Evolutionary conservation across 2,113 vertebrate species (phyloP), one percentile per base, ranked within the genome.

Genomic region (Eonycteris spelaea): DNA sequence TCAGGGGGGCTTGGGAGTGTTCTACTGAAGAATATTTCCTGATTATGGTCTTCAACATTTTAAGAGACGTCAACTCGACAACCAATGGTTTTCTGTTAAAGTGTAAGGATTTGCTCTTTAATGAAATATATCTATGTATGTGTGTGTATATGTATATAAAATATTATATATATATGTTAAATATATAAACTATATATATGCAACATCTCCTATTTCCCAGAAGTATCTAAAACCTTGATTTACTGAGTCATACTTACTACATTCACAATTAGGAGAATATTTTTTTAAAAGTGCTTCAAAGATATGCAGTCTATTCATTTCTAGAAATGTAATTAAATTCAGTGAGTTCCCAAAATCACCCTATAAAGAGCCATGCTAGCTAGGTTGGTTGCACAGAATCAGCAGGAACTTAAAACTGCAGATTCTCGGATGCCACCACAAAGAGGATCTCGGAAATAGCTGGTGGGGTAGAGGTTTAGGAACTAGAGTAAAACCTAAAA

Each of bases 271-370:
- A 70, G 30, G 51, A 95, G 33, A 80, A 78, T 22, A 91, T 22
- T 65, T 71, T 48, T 48, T 48, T 84, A 79, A 70, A 7, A 79
- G 40, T 85, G 28, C 7, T 68, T 89, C 71, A 92, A 55, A 94
- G 21, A 89, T 6, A n/a, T n/a, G n/a, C 4, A 82, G 15, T 21
- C 59, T 15, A 74, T 80, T 30, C 30, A 48, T 48, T 88, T 71
- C 63, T 79, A 91, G 71, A 88, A 79, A 94, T 38, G 13, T 16
- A 88, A 68, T 78, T 57, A 77, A 93, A 95, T 59, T 90, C 33
- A 82, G 3, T 19, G 3, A 86, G 55, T 83, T 7, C 28, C 67
- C 51, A 21, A 35, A 93, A 79, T 28, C 7, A 78, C 38, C 0
- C 43, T 86, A 55, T 22, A 48, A 38, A 84, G 40, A 48, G 30